Conservation (phyloP, 2,888 invertebrate genomes). For the Xestia c-nigrum region DNA sequence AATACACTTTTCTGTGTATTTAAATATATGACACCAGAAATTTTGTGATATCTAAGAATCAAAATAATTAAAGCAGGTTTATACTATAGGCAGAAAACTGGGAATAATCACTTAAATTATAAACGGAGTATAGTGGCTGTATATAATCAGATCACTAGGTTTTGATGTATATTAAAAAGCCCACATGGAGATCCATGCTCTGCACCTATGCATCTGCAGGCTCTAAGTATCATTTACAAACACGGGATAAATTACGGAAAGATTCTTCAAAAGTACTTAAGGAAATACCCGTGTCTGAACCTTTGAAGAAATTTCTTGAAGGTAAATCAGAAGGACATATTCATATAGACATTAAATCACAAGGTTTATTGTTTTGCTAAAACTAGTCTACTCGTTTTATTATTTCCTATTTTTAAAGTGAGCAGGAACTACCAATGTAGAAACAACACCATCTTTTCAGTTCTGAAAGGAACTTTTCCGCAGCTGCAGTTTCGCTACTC, state of each 20-base stretch:
- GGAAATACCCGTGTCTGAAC: neutral
- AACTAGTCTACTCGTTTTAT: neutral
- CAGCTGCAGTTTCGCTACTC: slow-evolving; percentile 63
- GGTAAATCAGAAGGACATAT: neutral
- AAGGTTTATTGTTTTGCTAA: neutral
- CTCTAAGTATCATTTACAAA: too few relatives aligned
- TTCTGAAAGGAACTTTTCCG: slow-evolving; percentile 3
- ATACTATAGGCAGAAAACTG: too few relatives aligned
- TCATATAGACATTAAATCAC: neutral
- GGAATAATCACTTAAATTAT: neutral
- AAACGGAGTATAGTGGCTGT: neutral
- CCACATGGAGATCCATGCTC: too few relatives aligned
- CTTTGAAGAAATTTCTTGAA: neutral
- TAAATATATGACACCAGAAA: neutral
- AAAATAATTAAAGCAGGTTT: neutral
- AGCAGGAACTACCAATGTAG: accelerated
- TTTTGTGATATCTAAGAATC: neutral
- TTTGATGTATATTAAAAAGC: neutral
- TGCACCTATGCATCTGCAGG: too few relatives aligned
- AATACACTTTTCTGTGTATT: neutral
- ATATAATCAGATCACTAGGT: neutral
- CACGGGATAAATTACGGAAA: neutral
- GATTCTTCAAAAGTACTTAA: neutral
- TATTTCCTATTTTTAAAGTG: neutral
- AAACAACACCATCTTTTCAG: slow-evolving; percentile 47